Percentiles rank a stretch among this genome's conserved stretches.
Evolutionary conservation across 2,113 vertebrate species (phyloP).

Genomic region (Heterochromis multidens): DNA sequence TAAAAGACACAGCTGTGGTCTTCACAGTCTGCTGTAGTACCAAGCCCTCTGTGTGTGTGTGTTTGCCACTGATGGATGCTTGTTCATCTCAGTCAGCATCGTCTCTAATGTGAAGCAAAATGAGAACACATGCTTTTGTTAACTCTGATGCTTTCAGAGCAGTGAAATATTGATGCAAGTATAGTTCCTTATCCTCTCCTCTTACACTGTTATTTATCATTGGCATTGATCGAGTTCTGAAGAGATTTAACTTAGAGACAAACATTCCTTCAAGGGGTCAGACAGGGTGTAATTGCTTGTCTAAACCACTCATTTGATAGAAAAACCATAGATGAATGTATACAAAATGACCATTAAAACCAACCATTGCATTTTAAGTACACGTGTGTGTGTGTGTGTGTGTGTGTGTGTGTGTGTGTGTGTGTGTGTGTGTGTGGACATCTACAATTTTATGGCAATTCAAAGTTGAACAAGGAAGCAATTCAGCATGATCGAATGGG

Average conservation of each 20-base stretch:
- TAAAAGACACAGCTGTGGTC: constrained; percentile 10
- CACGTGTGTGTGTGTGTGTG: not conserved
- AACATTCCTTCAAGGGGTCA: not conserved
- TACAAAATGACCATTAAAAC: not conserved
- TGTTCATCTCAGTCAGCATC: not conserved
- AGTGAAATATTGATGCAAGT: not conserved
- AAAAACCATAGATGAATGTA: not conserved
- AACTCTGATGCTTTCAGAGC: not conserved
- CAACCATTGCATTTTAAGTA: not conserved
- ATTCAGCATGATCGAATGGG: not conserved
- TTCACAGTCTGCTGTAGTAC: not conserved
- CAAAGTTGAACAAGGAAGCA: not conserved
- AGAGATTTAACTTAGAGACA: not conserved
- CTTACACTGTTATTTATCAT: not conserved
- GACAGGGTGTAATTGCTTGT: not conserved
- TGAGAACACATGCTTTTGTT: not conserved
- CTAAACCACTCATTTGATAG: not conserved
- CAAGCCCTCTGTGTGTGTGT: not conserved
- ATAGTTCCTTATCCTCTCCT: not conserved
- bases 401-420: not conserved
- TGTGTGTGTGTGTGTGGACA: not conserved
- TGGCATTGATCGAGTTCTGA: not conserved
- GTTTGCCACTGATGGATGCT: not conserved
- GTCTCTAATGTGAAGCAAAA: not conserved
- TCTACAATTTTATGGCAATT: not conserved